phyloP scores from a whole-genome alignment of 2,888 invertebrate genomes.

The Aromia moschata region DNA sequence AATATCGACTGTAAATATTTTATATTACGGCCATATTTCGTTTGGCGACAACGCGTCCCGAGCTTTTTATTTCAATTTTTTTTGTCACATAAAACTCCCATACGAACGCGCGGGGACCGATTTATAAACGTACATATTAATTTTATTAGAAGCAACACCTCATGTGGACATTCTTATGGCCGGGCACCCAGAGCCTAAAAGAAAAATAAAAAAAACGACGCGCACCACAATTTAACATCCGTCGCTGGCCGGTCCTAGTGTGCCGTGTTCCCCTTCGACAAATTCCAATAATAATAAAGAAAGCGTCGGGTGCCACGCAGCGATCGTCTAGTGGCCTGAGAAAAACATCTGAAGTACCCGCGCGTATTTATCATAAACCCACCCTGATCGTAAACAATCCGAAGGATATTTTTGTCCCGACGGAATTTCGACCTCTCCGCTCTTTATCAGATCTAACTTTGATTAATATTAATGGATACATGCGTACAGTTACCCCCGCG shows the following conservation, averaged over 20 bases:
- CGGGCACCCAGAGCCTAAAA: conserved; percentile 28
- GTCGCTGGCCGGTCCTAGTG: conserved; percentile 29
- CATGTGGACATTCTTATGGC: conserved; percentile 27
- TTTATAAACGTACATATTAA: conserved; percentile 26
- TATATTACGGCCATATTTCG: conserved; percentile 21
- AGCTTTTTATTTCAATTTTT: conserved; percentile 20
- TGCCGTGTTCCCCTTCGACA: conserved; percentile 44
- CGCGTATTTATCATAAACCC: conserved; percentile 46
- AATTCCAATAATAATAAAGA: conserved; percentile 52
- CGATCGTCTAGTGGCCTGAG: conserved; percentile 50
- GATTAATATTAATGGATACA: conserved; percentile 49
- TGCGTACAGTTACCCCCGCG: conserved; percentile 40
- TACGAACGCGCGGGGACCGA: conserved; percentile 13
- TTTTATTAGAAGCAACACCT: conserved; percentile 33
- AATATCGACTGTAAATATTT: background rate
- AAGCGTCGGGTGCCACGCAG: conserved; percentile 48
- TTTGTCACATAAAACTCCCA: conserved; percentile 16
- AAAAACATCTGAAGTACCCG: conserved; percentile 44
- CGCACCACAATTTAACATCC: conserved; percentile 14
- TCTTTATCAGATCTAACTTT: conserved; percentile 46
- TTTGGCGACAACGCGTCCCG: conserved; percentile 18
- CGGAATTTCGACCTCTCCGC: conserved; percentile 22
- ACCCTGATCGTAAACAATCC: conserved; percentile 46
- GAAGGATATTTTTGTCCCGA: conserved; percentile 35
- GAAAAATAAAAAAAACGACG: conserved; percentile 23